Evolutionary conservation across 2,797 vertebrate genomes (phyloP).

Genomic region (Monodelphis domestica): DNA sequence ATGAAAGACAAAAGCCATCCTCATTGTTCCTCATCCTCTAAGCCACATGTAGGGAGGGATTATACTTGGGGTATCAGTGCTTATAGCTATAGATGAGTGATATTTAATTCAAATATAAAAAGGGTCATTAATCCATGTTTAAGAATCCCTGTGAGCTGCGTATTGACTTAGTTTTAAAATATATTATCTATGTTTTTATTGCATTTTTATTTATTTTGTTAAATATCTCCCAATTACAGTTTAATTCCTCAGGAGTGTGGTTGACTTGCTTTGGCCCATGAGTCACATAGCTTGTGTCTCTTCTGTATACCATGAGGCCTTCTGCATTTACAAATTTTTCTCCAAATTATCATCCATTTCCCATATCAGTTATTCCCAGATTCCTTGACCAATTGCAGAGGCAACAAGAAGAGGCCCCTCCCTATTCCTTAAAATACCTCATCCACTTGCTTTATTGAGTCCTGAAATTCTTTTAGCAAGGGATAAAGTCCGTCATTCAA

Average conservation of each 20-base stretch:
- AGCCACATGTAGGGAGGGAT: neutral
- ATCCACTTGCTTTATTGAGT: neutral
- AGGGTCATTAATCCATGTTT: neutral
- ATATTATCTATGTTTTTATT: neutral
- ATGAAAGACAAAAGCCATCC: neutral
- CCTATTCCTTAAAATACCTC: neutral
- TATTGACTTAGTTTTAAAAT: neutral
- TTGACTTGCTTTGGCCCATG: neutral
- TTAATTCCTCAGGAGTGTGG: neutral
- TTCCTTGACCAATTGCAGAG: neutral
- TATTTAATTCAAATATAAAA: neutral
- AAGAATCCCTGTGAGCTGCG: neutral
- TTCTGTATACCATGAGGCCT: neutral
- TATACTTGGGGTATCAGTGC: neutral
- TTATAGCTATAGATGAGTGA: neutral
- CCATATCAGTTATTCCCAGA: neutral
- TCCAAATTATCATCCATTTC: neutral
- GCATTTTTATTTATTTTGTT: neutral
- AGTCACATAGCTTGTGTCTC: neutral
- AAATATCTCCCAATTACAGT: neutral
- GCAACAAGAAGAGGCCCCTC: neutral
- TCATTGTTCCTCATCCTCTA: neutral
- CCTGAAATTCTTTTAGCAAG: neutral
- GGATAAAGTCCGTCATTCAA: neutral
- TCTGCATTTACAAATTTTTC: neutral